Evolutionary conservation across 2,113 vertebrate species (phyloP), one percentile per base, ranked within the genome.

Genomic region (Malaclemys terrapin): DNA sequence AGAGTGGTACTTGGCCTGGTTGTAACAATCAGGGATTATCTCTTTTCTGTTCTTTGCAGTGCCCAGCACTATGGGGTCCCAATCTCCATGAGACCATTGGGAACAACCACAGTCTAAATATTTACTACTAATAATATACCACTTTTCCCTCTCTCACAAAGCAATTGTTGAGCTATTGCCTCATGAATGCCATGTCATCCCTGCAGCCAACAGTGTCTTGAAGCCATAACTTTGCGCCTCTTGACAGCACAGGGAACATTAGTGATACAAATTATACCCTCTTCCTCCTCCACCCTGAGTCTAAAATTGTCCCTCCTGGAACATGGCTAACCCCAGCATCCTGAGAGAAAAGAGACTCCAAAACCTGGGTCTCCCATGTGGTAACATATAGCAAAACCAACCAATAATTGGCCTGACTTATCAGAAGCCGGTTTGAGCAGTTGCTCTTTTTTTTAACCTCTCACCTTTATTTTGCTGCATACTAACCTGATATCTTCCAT

Each of bases 251-350:
- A 22, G 45, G 56, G 35, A 62, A 50, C 27, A 1, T n/a, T 81
- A 27, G 47, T 0, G 0, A 2, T 56, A 27, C n/a, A 0, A 0
- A 16, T 35, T 2, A 35, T 5, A 3, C 2, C 49, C 42, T 2
- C 0, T 1, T 42, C 24, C 50, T 69, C 35, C 27, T 45, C 49
- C 12, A 22, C 20, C 59, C 0, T 0, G 49, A 35, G 25, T 1
- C 88, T 14, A 47, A 49, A 20, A 53, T 10, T 0, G 0, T 13
- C 10, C 1, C 19, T 3, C 53, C 20, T 0, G 0, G 49, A 12
- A 2, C 0, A 0, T 17, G 27, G 6, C 25, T 45, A 17, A 4
- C 8, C 88, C 38, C 29, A 6, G 57, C 1, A 0, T 29, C 14
- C 22, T 62, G 57, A 31, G 57, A 29, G 57, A 62, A 62, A 31